Percentiles rank a stretch among this genome's conserved stretches.
Evolutionary conservation across 2,113 vertebrate genomes (phyloP).

Genomic region (Hyperoodon ampullatus): DNA sequence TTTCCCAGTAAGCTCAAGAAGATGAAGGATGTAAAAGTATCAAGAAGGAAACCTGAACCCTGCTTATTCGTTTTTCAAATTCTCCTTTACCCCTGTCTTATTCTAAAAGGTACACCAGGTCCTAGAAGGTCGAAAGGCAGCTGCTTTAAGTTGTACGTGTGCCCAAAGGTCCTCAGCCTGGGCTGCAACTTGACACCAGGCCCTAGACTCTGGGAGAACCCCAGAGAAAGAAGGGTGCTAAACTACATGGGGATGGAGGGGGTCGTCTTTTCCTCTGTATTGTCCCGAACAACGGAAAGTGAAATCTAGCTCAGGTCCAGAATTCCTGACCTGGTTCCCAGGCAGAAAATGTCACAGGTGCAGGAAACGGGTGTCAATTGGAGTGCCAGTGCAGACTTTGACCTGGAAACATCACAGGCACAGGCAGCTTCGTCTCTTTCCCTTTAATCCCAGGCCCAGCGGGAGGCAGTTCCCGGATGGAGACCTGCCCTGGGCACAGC

Average conservation of each 20-base stretch:
- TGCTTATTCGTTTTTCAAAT: neutral
- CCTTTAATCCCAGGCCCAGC: neutral
- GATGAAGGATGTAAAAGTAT: neutral
- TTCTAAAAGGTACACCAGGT: neutral
- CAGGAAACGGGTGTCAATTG: neutral
- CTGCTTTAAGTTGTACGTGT: neutral
- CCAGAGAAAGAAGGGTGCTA: neutral
- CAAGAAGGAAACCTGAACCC: constrained; percentile 9
- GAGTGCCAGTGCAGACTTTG: neutral
- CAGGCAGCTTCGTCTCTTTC: neutral
- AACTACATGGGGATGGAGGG: too few species aligned
- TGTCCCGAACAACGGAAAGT: neutral
- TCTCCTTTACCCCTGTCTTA: neutral
- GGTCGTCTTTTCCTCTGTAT: neutral
- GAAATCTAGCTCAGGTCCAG: neutral
- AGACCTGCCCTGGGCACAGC: fast-evolving
- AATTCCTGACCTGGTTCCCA: neutral
- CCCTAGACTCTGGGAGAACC: neutral
- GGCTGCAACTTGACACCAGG: neutral
- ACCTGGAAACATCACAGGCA: neutral
- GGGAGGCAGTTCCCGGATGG: neutral
- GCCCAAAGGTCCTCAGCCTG: neutral
- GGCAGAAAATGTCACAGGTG: neutral
- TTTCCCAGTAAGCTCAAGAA: constrained; percentile 31
- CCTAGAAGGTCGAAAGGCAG: neutral